Base-by-base conservation (phyloP, 2,888 invertebrate species). In the Cactoblastis cactorum region DNA sequence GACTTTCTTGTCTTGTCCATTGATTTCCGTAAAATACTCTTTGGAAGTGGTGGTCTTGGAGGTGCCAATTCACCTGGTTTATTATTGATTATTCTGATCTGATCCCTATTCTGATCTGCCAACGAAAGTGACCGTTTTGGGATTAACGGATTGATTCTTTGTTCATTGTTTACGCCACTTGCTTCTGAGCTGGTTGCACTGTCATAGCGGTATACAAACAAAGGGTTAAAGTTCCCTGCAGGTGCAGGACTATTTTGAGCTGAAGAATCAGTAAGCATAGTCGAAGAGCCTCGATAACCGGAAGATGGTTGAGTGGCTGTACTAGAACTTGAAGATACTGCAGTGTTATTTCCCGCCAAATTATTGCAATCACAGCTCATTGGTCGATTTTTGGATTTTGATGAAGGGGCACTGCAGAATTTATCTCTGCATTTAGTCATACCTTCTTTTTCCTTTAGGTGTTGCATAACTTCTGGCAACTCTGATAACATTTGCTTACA, bases 241-340 rank as follows among this genome's bases (percentile, higher is more conserved):
- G 92, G 90, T 32, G 91, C 91, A 6, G 92, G 93, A 61, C 93
- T 93, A 60, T 93, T 93, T 69, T 93, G 93, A n/a, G 93, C 92
- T 12, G 92, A 91, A 18, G 95, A 95, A 62, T 95, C 95, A 4
- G 94, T 92, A 6, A 95, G 82, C 80, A 96, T 93, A 1, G 96
- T 96, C 0, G 96, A 96, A 0, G 96, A 96, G 33, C 96, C 96
- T 57, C 96, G 91, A 69, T 95, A 96, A 1, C 96, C 96, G 11
- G 96, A 96, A 45, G 96, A 96, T 5, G 95, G 96, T 70, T 95
- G 95, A 35, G 95, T 95, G 17, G 92, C 91, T 53, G 94, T 93
- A 63, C 93, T 92, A 55, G 94, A 93, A 76, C 93, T 92, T 11
- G 93, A 92, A 2, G 94, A 94, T 19, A 92, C 89, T 19, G 91